Evolutionary conservation across 2,888 invertebrate genomes (phyloP).

Genomic region (Phortica magna): DNA sequence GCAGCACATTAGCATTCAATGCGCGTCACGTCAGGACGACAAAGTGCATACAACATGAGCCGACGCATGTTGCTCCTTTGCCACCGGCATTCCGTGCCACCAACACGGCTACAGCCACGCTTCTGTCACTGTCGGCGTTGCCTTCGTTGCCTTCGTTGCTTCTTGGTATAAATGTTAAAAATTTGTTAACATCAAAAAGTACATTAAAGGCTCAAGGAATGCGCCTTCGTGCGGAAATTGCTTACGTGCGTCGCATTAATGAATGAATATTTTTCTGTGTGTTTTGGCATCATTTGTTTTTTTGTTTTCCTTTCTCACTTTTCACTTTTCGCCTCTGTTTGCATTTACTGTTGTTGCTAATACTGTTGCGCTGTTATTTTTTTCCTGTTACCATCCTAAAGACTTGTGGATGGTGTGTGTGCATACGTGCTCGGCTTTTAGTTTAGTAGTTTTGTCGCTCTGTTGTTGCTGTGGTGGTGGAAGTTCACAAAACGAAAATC

Average conservation of each 20-base stretch:
- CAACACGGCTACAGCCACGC: background rate
- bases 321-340: background rate
- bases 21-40: constrained; percentile 34
- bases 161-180: constrained; percentile 61
- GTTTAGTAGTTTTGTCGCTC: constrained; percentile 63
- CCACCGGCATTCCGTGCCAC: background rate
- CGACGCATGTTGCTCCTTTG: constrained; percentile 12
- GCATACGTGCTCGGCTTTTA: background rate
- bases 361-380: background rate
- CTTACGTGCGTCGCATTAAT: constrained; percentile 72
- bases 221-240: constrained; percentile 72
- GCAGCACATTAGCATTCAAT: constrained; percentile 53
- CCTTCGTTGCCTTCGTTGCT: background rate
- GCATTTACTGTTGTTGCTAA: background rate
- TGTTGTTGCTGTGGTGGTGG: constrained; percentile 58
- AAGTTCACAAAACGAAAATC: constrained; percentile 42
- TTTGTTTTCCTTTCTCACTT: no score
- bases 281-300: background rate
- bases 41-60: constrained; percentile 26
- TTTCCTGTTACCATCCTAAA: constrained; percentile 28
- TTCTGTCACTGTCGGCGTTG: background rate
- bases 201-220: constrained; percentile 70
- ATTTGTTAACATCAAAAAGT: constrained; percentile 72
- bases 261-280: constrained; percentile 52
- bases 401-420: constrained; percentile 37